Percentiles rank a stretch among this genome's conserved stretches.
Conservation (phyloP, 2,888 invertebrate species). For the Apodemia zela region DNA sequence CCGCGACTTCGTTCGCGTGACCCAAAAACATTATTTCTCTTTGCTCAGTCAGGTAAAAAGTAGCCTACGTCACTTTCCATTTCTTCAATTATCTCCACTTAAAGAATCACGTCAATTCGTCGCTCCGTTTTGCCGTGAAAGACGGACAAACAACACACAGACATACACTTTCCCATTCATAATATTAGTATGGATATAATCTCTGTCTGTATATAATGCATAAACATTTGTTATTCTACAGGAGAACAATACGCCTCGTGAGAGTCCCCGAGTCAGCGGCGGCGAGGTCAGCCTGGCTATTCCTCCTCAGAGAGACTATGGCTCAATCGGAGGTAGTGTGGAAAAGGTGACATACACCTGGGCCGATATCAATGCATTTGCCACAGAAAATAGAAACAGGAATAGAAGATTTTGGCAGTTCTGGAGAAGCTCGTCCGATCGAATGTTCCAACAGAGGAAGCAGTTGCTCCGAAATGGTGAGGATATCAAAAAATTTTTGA, state of each 20-base stretch:
- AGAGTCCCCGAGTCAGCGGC: conserved; percentile 53
- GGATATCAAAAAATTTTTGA: conserved; percentile 20
- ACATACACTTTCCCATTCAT: too few species aligned
- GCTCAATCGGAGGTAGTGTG: conserved; percentile 53
- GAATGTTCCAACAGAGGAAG: conserved; percentile 79
- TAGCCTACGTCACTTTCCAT: too few species aligned
- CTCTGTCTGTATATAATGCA: too few species aligned
- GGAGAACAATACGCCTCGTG: conserved; percentile 51
- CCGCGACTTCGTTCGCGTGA: too few species aligned
- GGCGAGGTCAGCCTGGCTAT: conserved; percentile 56
- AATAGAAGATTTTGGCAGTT: conserved; percentile 67
- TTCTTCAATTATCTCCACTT: too few species aligned
- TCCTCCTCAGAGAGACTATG: conserved; percentile 55
- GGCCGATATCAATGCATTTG: conserved; percentile 89
- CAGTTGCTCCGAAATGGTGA: conserved; percentile 88
- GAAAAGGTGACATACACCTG: conserved; percentile 86
- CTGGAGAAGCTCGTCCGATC: conserved; percentile 56
- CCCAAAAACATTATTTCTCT: too few species aligned
- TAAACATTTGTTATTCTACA: conserved; percentile 30
- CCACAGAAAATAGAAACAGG: conserved; percentile 76
- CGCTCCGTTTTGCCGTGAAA: too few species aligned
- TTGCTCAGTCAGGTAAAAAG: too few species aligned
- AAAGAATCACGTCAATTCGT: too few species aligned
- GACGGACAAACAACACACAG: too few species aligned
- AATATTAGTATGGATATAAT: too few species aligned